Evolutionary conservation across 2,797 vertebrate species (phyloP).

Genomic region (Channallabes apus): DNA sequence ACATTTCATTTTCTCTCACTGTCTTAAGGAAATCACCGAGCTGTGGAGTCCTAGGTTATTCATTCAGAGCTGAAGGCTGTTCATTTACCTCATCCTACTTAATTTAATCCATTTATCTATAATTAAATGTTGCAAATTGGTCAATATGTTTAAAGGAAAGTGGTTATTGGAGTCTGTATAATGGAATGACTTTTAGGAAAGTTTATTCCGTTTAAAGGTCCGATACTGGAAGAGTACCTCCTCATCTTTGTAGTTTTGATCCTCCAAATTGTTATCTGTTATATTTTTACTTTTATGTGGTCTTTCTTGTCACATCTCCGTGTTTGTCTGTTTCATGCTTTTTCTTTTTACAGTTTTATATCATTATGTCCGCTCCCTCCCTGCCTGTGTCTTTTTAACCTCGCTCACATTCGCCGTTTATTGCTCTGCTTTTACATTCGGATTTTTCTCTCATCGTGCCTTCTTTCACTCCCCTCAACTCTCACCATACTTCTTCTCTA

Average conservation of each 20-base stretch:
- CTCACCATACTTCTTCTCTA: neutral
- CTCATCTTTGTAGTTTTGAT: neutral
- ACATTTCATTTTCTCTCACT: neutral
- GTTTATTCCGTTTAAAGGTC: neutral
- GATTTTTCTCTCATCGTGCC: neutral
- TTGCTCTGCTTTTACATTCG: constrained; percentile 7
- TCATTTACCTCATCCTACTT: no score
- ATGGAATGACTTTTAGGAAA: neutral
- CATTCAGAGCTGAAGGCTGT: neutral
- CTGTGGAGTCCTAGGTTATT: neutral
- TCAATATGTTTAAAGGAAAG: neutral
- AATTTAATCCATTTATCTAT: neutral
- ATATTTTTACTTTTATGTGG: neutral
- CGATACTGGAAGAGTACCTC: no score
- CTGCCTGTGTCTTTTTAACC: neutral
- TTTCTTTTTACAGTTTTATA: neutral
- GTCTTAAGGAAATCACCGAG: neutral
- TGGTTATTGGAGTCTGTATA: neutral
- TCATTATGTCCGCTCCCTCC: neutral
- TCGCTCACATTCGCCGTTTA: neutral
- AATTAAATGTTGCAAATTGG: neutral
- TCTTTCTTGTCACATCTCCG: neutral
- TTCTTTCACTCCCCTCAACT: neutral
- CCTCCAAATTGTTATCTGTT: neutral
- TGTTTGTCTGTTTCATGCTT: neutral